Evolutionary conservation across 2,888 invertebrate genomes (phyloP).

Genomic region (Homarus gammarus): DNA sequence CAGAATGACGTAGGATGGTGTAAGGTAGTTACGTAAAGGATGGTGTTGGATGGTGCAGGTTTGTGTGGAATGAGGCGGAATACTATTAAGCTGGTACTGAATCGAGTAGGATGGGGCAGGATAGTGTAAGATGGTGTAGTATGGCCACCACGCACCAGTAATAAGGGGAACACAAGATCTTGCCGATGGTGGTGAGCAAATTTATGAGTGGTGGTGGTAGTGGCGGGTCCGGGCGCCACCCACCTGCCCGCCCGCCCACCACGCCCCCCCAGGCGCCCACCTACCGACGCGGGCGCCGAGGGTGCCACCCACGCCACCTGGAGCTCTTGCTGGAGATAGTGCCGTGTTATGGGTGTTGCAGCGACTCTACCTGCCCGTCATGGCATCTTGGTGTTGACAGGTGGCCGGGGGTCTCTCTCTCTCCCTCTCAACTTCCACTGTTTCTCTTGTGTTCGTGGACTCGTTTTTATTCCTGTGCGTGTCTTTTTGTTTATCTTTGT

Average conservation of each 20-base stretch:
- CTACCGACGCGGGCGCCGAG: conserved; percentile 40
- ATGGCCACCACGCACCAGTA: not conserved
- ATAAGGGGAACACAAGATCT: not conserved
- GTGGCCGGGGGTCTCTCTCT: not conserved
- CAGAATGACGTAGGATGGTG: too few relatives aligned
- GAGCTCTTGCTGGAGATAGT: not conserved
- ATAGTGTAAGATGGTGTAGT: not conserved
- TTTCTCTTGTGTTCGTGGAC: not conserved
- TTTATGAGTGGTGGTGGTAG: conserved; percentile 13
- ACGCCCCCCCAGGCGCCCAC: conserved; percentile 50
- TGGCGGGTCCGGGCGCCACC: conserved; percentile 44
- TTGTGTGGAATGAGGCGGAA: not conserved
- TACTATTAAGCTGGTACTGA: not conserved
- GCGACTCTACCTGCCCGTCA: too few relatives aligned
- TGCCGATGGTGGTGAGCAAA: conserved; percentile 18
- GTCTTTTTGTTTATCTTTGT: conserved; percentile 3
- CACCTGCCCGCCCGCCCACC: conserved; percentile 57
- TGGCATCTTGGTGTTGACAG: too few relatives aligned
- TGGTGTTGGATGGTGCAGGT: not conserved
- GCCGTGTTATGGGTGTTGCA: too few relatives aligned
- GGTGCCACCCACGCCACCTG: conserved; percentile 40
- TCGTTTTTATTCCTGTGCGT: not conserved
- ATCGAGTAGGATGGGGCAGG: conserved; percentile 5
- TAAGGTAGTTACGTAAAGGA: too few relatives aligned
- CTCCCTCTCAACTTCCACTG: not conserved